phyloP scores from a whole-genome alignment of 2,113 vertebrate species.

The Neolamprologus toae region DNA sequence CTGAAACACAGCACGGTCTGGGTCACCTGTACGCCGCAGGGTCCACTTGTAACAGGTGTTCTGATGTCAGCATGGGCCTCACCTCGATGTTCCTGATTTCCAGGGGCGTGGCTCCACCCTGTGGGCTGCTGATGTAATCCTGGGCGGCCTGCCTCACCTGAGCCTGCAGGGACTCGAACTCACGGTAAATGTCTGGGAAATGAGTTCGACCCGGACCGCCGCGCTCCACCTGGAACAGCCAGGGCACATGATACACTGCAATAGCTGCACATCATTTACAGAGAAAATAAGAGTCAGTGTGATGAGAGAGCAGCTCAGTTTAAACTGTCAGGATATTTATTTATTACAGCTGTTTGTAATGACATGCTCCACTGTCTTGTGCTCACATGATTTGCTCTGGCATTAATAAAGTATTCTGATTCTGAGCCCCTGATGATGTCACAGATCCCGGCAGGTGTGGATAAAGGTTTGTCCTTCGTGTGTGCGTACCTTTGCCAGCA shows the following conservation, averaged over 20 bases:
- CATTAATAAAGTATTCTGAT: background rate
- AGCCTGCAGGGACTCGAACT: slow-evolving; percentile 87
- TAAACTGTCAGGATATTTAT: background rate
- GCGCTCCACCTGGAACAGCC: slow-evolving; percentile 75
- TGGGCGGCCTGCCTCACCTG: slow-evolving; percentile 83
- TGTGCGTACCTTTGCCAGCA: slow-evolving; percentile 82
- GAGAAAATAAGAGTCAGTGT: background rate
- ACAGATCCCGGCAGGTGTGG: background rate
- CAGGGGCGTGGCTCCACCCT: slow-evolving; percentile 65
- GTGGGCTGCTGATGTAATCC: slow-evolving; percentile 76
- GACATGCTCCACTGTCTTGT: background rate
- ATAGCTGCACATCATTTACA: background rate
- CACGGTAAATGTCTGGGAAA: slow-evolving; percentile 86
- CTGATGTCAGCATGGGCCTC: background rate
- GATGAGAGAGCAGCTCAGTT: background rate
- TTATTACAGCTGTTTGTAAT: background rate
- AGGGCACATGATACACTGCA: background rate
- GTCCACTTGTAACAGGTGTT: background rate
- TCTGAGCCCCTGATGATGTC: background rate
- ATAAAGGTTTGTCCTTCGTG: background rate
- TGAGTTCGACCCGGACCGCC: slow-evolving; percentile 63
- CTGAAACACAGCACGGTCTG: slow-evolving; percentile 14
- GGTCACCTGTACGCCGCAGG: background rate
- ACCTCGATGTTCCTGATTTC: slow-evolving; percentile 83
- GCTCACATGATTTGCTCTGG: background rate